These are phyloP conservation scores for Pararge aegeria DNA, from an alignment of 1,140 invertebrate species.

Conservation along the genomic window DNA sequence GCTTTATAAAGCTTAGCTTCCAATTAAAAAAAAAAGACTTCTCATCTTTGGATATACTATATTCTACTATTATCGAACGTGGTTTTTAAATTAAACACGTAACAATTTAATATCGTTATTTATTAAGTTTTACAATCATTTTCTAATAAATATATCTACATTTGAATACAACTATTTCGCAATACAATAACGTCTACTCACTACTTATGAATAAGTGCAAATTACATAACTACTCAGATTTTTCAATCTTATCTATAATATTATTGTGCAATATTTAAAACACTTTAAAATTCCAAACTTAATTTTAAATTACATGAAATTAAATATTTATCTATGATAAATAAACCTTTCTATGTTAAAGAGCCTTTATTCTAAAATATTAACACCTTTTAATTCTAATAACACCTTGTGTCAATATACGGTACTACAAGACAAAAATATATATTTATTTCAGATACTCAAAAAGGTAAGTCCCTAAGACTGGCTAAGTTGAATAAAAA, in stretches of 20 bases:
- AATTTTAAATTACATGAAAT: not conserved
- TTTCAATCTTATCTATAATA: not conserved
- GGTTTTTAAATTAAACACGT: not conserved
- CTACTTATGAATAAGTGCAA: conserved; percentile 20
- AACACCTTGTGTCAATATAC: too few relatives aligned
- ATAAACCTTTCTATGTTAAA: too few relatives aligned
- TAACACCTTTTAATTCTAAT: too few relatives aligned
- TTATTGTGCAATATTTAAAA: not conserved
- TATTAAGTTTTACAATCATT: conserved; percentile 17
- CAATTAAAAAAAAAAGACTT: too few relatives aligned
- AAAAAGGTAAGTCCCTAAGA: too few relatives aligned
- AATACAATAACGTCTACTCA: conserved; percentile 14
- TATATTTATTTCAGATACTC: too few relatives aligned
- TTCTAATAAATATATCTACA: conserved; percentile 27
- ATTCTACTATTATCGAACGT: too few relatives aligned
- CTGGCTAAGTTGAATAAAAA: too few relatives aligned
- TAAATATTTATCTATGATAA: not conserved
- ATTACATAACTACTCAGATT: not conserved
- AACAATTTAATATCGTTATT: conserved; percentile 12
- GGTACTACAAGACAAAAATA: too few relatives aligned
- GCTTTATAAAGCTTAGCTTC: too few relatives aligned
- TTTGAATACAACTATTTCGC: conserved; percentile 11
- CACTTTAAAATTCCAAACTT: not conserved
- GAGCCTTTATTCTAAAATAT: too few relatives aligned
- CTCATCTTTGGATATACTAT: too few relatives aligned